These are phyloP conservation scores for Aphis gossypii DNA, from an alignment of 1,140 invertebrate genomes.

Conservation along the genomic window DNA sequence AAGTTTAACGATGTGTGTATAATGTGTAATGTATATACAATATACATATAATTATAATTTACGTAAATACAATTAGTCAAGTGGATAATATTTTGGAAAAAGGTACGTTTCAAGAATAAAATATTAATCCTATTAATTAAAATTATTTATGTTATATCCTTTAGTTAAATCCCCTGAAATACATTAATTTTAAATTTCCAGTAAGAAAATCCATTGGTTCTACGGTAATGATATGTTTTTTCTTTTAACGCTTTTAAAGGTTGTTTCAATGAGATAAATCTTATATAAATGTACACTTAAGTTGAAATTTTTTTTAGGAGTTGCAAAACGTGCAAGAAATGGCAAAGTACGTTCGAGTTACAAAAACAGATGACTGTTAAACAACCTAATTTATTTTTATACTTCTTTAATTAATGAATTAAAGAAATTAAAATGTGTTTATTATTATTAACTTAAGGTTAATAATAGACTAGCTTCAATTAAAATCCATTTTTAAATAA, in stretches of 20 bases:
- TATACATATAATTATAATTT: not conserved
- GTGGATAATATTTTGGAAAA: not conserved
- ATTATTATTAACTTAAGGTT: not conserved
- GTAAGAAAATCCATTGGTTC: not conserved
- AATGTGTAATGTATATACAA: not conserved
- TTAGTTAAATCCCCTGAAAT: not conserved
- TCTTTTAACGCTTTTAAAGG: not conserved
- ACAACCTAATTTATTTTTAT: not conserved
- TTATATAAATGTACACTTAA: not conserved
- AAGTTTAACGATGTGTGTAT: not conserved
- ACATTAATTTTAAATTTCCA: not conserved
- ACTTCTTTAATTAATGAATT: not conserved
- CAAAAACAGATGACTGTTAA: not conserved
- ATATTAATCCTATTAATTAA: constrained; percentile 28
- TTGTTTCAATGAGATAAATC: constrained; percentile 9
- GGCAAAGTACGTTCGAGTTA: not conserved
- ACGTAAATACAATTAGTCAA: not conserved
- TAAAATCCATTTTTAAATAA: not conserved
- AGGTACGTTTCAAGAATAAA: not conserved
- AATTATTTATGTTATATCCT: constrained; percentile 39
- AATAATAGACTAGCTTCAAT: not conserved
- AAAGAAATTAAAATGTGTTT: not conserved
- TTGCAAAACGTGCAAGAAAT: not conserved
- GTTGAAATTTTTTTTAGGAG: not conserved
- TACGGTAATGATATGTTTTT: not conserved